A percentile compares a stretch with the other conserved stretches of the same genome.
Conservation (phyloP, 2,888 invertebrate genomes). For the Luperina testacea region DNA sequence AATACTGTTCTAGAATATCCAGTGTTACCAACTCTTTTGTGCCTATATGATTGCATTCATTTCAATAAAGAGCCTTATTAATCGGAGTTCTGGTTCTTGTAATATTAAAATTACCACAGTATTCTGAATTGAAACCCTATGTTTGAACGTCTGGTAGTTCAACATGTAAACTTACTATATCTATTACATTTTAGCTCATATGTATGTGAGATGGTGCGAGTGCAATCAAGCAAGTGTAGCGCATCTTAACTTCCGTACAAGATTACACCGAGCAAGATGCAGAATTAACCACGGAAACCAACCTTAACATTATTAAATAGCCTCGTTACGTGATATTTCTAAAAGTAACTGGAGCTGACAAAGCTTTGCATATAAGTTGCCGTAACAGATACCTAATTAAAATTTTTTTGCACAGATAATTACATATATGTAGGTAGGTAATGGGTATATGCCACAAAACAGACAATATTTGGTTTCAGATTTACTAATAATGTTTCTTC, state of each 20-base stretch:
- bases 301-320: slow-evolving; percentile 10
- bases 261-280: slow-evolving; percentile 41
- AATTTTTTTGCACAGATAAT: neutral
- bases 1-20: neutral
- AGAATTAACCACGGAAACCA: slow-evolving; percentile 17
- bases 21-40: too few species aligned
- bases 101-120: neutral
- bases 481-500: neutral
- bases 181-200: slow-evolving; percentile 15
- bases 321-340: slow-evolving; percentile 2
- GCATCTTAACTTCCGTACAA: slow-evolving; percentile 33
- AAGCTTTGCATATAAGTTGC: neutral
- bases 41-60: neutral
- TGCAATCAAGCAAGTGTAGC: slow-evolving; percentile 35
- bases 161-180: neutral
- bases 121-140: neutral
- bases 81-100: neutral
- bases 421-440: too few species aligned
- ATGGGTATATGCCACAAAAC: neutral
- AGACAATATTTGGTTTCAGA: neutral
- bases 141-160: neutral
- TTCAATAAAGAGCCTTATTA: neutral
- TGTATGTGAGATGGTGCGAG: slow-evolving; percentile 23
- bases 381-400: neutral
- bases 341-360: neutral